Base-by-base conservation (phyloP, 2,888 invertebrate genomes). In the Polyommatus iphigenia region DNA sequence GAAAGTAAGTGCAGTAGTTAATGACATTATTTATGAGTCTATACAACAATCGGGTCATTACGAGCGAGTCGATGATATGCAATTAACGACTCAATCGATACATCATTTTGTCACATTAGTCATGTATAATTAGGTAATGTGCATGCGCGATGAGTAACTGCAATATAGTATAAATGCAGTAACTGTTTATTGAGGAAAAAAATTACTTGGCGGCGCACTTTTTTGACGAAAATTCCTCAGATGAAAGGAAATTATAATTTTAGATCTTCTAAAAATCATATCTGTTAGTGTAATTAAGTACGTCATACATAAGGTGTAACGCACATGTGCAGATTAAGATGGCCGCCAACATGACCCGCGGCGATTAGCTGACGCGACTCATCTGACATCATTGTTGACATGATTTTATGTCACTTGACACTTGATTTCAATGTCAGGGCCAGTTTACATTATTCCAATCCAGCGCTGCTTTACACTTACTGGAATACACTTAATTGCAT, bases 361-460 rank as follows among this genome's bases (percentile, higher is more conserved):
- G 24, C 20, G 62, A 24, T 62, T 62, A 62, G 62, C 13, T 62
- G 62, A 59, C 59, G 8, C 20, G 59, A 24, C 62, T 20, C 24
- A 24, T 20, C 62, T 62, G 62, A 62, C 62, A 62, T 62, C 62
- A 62, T 62, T 24, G 62, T 62, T 62, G 62, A 62, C 62, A 24
- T 20, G 24, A 24, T 10, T 62, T 62, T 62, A 62, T 24, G 62
- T 10, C 59, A 59, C 1, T 10, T 62, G 24, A 57, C 32, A 71
- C 36, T 76, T 46, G 46, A 46, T 36, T 50, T 13, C 62, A 13
- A 62, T 62, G 24, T 62, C 20, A 62, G 10, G 46, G 46, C 46
- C 46, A 10, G 46, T 3, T 46, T 13, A 46, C 1, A 46, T 46
- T 46, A 13, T 46, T 46, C 46, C 46, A 46, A 46, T 46, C 46